Percentiles rank a stretch among this genome's conserved stretches.
Conservation (phyloP, 2,888 invertebrate species). For the Eristalinus aeneus region DNA sequence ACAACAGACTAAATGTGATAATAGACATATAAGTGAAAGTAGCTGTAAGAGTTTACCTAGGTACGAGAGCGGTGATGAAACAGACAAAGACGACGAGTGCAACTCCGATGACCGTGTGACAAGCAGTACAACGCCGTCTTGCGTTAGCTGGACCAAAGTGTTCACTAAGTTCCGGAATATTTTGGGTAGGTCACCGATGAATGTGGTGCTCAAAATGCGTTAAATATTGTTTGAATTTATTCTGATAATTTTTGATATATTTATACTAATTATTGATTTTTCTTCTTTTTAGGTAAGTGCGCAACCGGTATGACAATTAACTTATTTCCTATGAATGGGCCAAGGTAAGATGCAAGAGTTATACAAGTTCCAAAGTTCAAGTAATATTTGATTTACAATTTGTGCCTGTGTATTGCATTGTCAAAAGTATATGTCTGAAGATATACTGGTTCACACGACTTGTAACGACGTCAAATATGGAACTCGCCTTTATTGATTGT, state of each 20-base stretch:
- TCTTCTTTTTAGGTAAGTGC: constrained; percentile 62
- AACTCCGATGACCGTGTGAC: constrained; percentile 72
- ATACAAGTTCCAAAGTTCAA: constrained; percentile 17
- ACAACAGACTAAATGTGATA: constrained; percentile 71
- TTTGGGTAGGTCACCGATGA: constrained; percentile 61
- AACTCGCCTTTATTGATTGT: neutral
- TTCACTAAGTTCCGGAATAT: constrained; percentile 72
- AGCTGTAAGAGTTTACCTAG: constrained; percentile 58
- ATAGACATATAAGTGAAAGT: constrained; percentile 64
- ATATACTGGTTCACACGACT: neutral
- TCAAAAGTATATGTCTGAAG: neutral
- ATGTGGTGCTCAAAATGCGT: constrained; percentile 50
- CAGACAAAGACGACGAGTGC: constrained; percentile 33
- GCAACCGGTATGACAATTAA: constrained; percentile 69
- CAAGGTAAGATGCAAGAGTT: constrained; percentile 66
- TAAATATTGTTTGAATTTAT: neutral
- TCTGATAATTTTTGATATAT: neutral
- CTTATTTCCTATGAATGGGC: constrained; percentile 55
- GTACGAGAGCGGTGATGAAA: constrained; percentile 38
- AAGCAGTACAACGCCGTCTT: constrained; percentile 75
- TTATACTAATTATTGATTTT: neutral
- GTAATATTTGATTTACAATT: neutral
- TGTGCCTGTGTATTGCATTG: neutral
- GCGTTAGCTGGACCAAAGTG: constrained; percentile 78
- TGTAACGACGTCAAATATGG: neutral